A percentile compares a stretch with the other conserved stretches of the same genome.
Evolutionary conservation across 2,797 vertebrate species (phyloP).

Genomic region (Hybognathus amarus): DNA sequence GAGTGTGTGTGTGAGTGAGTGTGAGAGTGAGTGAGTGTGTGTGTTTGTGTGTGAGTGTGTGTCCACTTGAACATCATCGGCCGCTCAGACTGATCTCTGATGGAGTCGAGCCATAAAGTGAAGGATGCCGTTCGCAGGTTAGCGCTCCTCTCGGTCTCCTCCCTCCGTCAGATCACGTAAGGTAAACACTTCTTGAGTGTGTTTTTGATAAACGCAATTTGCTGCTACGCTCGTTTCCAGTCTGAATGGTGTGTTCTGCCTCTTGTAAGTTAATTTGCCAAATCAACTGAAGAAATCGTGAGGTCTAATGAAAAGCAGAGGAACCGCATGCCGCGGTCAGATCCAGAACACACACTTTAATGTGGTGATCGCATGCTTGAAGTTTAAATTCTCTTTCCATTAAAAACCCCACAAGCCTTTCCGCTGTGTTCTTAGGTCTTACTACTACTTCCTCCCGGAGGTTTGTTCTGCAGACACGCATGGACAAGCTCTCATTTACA

Average conservation of each 20-base stretch:
- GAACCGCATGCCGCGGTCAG: constrained; percentile 74
- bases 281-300: constrained; percentile 79
- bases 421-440: constrained; percentile 69
- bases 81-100: background rate
- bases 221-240: constrained; percentile 78
- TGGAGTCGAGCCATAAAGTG: background rate
- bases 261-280: constrained; percentile 85
- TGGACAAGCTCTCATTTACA: constrained; percentile 30
- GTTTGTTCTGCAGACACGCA: constrained; percentile 51
- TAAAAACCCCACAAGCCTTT: constrained; percentile 74
- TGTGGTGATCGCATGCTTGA: constrained; percentile 80
- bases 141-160: constrained; percentile 50
- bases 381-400: constrained; percentile 76
- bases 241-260: constrained; percentile 78
- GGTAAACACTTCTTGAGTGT: constrained; percentile 77
- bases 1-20: no score
- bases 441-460: constrained; percentile 74
- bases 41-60: no score
- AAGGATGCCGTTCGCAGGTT: background rate
- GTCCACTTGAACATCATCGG: background rate
- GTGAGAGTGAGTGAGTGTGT: no score
- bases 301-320: constrained; percentile 80
- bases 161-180: constrained; percentile 74
- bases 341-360: constrained; percentile 78
- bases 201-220: constrained; percentile 83